A percentile compares a stretch with the other conserved stretches of the same genome.
Conservation (phyloP, 2,113 vertebrate genomes). For the Varanus komodoensis region DNA sequence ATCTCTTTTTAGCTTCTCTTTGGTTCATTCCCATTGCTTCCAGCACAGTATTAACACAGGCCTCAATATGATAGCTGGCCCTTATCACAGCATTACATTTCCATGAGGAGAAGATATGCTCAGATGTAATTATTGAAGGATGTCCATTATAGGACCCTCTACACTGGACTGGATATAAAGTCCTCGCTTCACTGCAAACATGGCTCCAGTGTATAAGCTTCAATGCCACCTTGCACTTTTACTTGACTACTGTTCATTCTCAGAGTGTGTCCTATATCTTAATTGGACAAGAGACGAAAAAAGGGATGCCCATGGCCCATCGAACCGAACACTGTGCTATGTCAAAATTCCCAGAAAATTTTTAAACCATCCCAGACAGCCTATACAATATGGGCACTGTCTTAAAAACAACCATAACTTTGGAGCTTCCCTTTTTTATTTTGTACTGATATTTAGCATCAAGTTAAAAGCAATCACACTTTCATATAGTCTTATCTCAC, state of each 20-base stretch:
- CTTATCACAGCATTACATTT: neutral
- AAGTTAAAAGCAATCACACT: neutral
- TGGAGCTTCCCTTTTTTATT: no score
- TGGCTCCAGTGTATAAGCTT: neutral
- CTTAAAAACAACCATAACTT: neutral
- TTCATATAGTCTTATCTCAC: neutral
- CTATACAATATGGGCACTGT: neutral
- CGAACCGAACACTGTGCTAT: neutral
- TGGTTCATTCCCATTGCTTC: neutral
- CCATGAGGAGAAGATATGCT: neutral
- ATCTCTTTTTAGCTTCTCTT: neutral
- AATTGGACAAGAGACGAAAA: neutral
- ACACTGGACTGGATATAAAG: neutral
- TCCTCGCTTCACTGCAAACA: neutral
- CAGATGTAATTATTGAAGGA: neutral
- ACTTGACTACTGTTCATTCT: neutral
- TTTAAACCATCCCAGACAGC: neutral
- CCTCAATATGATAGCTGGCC: neutral
- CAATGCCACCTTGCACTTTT: neutral
- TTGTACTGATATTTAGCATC: neutral
- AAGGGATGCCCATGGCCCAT: neutral
- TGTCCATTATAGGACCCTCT: neutral
- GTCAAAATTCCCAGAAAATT: neutral
- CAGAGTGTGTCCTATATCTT: neutral
- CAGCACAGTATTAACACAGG: neutral